A percentile compares a stretch with the other conserved stretches of the same genome.
These are phyloP conservation scores for Synergus itoensis DNA, from an alignment of 2,888 invertebrate species.

Conservation along the genomic window DNA sequence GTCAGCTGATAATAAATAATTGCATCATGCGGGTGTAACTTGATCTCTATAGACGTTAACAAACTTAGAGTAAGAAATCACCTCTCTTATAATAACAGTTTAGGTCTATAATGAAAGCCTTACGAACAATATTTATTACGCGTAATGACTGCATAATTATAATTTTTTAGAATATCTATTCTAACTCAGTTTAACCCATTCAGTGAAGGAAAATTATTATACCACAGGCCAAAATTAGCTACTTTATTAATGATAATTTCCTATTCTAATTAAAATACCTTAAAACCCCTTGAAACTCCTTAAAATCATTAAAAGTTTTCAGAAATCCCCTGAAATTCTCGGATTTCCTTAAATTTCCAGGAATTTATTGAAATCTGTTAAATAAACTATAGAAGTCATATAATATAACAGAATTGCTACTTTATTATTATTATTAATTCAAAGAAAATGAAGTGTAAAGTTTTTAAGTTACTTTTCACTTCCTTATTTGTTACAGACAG, in stretches of 20 bases:
- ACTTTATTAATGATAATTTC: no score
- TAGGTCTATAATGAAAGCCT: not conserved
- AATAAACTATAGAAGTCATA: not conserved
- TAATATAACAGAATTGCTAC: not conserved
- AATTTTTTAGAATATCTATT: not conserved
- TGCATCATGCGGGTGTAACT: not conserved
- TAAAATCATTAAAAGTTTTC: no score
- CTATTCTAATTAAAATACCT: not conserved
- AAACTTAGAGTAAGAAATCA: not conserved
- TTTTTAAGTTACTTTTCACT: not conserved
- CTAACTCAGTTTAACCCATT: not conserved
- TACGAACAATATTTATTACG: not conserved
- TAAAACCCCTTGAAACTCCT: no score
- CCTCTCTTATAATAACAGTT: not conserved
- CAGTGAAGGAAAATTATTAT: not conserved
- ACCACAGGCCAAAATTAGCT: no score
- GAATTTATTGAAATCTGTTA: not conserved
- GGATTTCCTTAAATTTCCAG: no score
- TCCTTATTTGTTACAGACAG: conserved; percentile 81
- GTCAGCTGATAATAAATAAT: not conserved
- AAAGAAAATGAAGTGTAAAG: no score
- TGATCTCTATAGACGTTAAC: not conserved
- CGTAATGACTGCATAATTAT: not conserved
- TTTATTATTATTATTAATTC: no score
- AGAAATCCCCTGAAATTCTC: no score